A percentile compares a stretch with the other conserved stretches of the same genome.
Evolutionary conservation across 2,888 invertebrate genomes (phyloP).

Genomic region (Leucophenga montana): DNA sequence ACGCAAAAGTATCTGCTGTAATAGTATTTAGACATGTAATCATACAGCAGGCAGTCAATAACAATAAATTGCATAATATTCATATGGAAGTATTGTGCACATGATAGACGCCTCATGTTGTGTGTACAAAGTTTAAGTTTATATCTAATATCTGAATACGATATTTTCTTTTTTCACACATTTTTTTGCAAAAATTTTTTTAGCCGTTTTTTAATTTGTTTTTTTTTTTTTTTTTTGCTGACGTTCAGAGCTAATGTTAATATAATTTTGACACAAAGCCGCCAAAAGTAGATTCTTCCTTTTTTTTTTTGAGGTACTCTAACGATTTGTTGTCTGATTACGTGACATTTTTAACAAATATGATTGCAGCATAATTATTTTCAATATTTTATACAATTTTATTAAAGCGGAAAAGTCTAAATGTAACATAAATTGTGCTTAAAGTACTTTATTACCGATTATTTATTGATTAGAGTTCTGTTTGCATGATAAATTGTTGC

Average conservation of each 20-base stretch:
- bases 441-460: slow-evolving; percentile 37
- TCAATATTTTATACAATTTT: slow-evolving; percentile 7
- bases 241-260: background rate
- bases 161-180: background rate
- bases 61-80: background rate
- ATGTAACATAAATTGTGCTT: slow-evolving; percentile 51
- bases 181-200: too few relatives aligned
- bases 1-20: background rate
- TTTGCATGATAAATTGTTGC: slow-evolving; percentile 49
- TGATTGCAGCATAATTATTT: slow-evolving; percentile 43
- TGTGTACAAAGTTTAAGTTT: too few relatives aligned
- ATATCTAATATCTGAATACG: background rate
- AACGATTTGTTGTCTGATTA: slow-evolving; percentile 30
- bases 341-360: slow-evolving; percentile 54
- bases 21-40: background rate
- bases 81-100: background rate
- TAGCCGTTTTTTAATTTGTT: too few relatives aligned
- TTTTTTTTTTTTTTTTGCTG: slow-evolving; percentile 1
- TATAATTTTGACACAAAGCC: slow-evolving; percentile 2
- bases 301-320: slow-evolving; percentile 7
- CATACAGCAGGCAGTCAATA: background rate
- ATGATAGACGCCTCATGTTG: background rate
- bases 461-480: background rate
- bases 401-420: slow-evolving; percentile 49
- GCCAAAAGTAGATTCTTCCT: slow-evolving; percentile 10